A percentile compares a stretch with the other conserved stretches of the same genome.
These are phyloP conservation scores for Pelagia noctiluca DNA, from an alignment of 30 jellyfish, hydroid and myxozoan genomes.

Conservation along the genomic window DNA sequence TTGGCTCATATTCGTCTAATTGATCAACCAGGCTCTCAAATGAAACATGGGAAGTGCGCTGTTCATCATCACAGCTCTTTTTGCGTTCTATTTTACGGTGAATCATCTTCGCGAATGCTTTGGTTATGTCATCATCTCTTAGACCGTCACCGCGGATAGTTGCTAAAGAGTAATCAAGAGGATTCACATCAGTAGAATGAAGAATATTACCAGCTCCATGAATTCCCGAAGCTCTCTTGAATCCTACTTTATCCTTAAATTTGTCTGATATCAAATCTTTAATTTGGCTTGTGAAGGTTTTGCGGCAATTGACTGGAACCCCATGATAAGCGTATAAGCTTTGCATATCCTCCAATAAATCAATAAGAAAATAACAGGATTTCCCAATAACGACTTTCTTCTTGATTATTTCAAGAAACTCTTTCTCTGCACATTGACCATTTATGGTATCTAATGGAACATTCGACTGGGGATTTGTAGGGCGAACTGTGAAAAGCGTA, in stretches of 20 bases:
- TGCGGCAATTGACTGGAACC: neutral
- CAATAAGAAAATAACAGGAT: neutral
- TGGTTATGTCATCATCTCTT: neutral
- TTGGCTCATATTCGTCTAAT: neutral
- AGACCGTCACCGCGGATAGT: neutral
- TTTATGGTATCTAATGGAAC: neutral
- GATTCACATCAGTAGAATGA: slow-evolving; percentile 1
- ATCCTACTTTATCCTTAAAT: neutral
- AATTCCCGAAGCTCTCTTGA: neutral
- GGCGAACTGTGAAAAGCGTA: neutral
- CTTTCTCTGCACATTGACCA: neutral
- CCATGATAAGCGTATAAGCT: neutral
- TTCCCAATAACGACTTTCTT: neutral
- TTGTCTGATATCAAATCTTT: neutral
- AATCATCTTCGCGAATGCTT: neutral
- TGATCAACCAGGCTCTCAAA: neutral
- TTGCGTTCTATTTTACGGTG: neutral
- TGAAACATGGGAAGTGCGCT: neutral
- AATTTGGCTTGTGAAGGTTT: neutral
- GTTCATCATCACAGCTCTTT: neutral
- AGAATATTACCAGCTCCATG: neutral
- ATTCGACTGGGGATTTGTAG: neutral
- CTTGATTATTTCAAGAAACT: neutral
- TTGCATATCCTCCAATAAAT: neutral
- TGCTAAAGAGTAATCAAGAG: neutral